Evolutionary conservation across 2,888 invertebrate species (phyloP).

Genomic region (Chalcosyrphus nemorum): DNA sequence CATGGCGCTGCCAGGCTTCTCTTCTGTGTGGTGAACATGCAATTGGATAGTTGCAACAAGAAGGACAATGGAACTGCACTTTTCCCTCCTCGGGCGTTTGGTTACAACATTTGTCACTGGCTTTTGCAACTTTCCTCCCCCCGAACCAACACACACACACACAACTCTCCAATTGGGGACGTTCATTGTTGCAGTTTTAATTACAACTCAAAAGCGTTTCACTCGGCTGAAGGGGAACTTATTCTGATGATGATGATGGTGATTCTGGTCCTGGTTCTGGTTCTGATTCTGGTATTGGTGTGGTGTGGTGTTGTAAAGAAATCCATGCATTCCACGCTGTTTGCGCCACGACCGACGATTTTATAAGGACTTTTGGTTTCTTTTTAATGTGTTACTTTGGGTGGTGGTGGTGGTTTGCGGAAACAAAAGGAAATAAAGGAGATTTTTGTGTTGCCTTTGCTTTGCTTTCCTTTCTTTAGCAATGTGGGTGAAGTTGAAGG

Average conservation of each 20-base stretch:
- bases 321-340: slow-evolving; percentile 36
- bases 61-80: slow-evolving; percentile 56
- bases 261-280: neutral
- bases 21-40: slow-evolving; percentile 45
- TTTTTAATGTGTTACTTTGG: slow-evolving; percentile 36
- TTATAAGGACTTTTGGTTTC: slow-evolving; percentile 43
- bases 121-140: slow-evolving; percentile 15
- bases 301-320: neutral
- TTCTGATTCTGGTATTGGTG: no score
- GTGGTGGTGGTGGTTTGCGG: neutral
- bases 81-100: slow-evolving; percentile 47
- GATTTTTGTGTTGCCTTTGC: slow-evolving; percentile 6
- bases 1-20: neutral
- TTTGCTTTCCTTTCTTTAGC: slow-evolving; percentile 1
- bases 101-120: slow-evolving; percentile 60
- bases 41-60: slow-evolving; percentile 52
- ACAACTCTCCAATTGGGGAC: slow-evolving; percentile 24
- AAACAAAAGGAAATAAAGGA: neutral
- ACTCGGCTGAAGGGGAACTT: slow-evolving; percentile 24
- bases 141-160: no score
- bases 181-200: slow-evolving; percentile 66
- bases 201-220: slow-evolving; percentile 62
- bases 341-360: no score
- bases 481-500: slow-evolving; percentile 57
- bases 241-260: slow-evolving; percentile 7